Conservation (phyloP, 2,888 invertebrate species). For the Acheta domesticus region DNA sequence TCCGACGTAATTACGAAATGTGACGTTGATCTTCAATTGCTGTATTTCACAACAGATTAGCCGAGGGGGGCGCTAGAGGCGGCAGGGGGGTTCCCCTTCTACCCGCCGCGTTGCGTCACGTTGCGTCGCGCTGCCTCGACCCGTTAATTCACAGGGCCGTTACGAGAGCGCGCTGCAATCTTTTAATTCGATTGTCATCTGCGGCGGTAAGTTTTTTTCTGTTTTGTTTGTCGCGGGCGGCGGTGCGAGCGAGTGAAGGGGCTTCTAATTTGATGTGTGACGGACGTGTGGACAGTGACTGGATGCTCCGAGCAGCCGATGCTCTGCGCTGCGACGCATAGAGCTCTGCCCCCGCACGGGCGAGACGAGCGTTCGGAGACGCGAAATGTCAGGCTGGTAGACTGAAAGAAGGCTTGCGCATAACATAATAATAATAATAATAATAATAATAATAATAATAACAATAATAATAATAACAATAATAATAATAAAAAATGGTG, state of each 20-base stretch:
- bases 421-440: too few species aligned
- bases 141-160: background rate
- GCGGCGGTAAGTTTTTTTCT: background rate
- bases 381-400: too few species aligned
- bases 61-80: background rate
- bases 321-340: too few species aligned
- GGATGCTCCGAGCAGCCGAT: too few species aligned
- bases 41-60: conserved; percentile 6
- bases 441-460: too few species aligned
- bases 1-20: conserved; percentile 9
- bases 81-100: background rate
- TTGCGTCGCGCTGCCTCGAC: background rate
- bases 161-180: conserved; percentile 18
- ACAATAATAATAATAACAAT: too few species aligned
- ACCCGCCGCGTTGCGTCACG: background rate
- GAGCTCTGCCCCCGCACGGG: too few species aligned
- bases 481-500: too few species aligned
- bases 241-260: background rate
- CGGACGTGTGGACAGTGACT: background rate
- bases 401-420: too few species aligned
- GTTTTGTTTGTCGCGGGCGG: background rate
- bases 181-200: conserved; percentile 18
- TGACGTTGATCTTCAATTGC: conserved; percentile 8
- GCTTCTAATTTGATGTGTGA: background rate
- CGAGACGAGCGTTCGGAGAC: too few species aligned